Conservation (phyloP, 2,113 vertebrate species). For the Mystacornis crossleyi region DNA sequence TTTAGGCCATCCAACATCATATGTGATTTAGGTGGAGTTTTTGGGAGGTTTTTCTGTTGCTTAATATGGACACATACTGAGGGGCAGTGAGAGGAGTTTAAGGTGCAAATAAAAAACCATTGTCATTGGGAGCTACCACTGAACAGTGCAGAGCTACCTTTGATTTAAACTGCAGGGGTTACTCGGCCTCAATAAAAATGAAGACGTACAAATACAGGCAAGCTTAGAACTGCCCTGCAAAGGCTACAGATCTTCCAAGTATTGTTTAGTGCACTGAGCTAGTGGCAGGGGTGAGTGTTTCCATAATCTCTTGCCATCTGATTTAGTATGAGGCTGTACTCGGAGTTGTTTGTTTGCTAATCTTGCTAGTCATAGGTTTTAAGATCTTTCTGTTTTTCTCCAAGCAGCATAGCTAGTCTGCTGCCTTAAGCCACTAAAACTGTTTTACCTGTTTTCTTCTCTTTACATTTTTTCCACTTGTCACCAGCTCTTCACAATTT, state of each 20-base stretch:
- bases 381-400: background rate
- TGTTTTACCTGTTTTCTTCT: background rate
- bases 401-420: background rate
- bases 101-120: background rate
- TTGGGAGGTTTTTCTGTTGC: accelerated
- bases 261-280: background rate
- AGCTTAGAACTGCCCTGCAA: background rate
- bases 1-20: background rate
- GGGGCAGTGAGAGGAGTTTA: background rate
- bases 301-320: background rate
- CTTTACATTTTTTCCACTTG: background rate
- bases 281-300: background rate
- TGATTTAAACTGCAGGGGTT: background rate
- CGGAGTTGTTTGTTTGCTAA: background rate
- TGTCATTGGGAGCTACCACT: background rate
- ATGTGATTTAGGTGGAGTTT: background rate
- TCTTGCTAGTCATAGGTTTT: background rate
- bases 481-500: background rate
- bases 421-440: background rate
- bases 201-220: background rate
- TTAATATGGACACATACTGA: background rate
- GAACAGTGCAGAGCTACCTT: background rate
- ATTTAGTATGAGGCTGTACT: background rate
- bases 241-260: background rate
- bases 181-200: background rate